A percentile compares a stretch with the other conserved stretches of the same genome.
Evolutionary conservation across 1,140 invertebrate species (phyloP).

Genomic region (Frieseomelitta varia): DNA sequence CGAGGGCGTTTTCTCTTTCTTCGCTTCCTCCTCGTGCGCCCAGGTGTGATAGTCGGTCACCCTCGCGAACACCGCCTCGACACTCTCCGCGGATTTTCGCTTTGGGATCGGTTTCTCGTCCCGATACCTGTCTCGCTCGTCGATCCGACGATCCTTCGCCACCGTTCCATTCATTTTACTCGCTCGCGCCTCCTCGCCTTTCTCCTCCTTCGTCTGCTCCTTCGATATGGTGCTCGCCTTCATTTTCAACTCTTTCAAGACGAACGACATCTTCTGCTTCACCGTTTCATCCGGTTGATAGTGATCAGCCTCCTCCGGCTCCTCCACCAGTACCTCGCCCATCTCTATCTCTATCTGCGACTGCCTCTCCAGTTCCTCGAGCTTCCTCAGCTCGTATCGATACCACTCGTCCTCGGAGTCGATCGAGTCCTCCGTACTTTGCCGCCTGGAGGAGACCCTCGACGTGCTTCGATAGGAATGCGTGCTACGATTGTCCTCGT

Average conservation of each 20-base stretch:
- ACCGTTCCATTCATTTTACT: conserved; percentile 72
- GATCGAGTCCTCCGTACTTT: conserved; percentile 96
- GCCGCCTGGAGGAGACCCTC: conserved; percentile 91
- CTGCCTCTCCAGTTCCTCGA: conserved; percentile 92
- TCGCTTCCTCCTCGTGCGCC: conserved; percentile 77
- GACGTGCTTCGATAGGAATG: conserved; percentile 93
- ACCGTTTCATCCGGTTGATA: conserved; percentile 87
- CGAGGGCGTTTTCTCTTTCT: conserved; percentile 82
- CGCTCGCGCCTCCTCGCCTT: conserved; percentile 62
- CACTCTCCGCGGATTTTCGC: conserved; percentile 76
- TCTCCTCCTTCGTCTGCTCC: conserved; percentile 63
- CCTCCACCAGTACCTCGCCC: conserved; percentile 84
- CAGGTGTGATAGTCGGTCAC: conserved; percentile 82
- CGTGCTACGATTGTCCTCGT: conserved; percentile 92
- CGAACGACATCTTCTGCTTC: conserved; percentile 90
- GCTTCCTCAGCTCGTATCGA: conserved; percentile 92
- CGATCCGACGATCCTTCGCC: conserved; percentile 67
- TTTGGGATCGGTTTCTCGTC: conserved; percentile 78
- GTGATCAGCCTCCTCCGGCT: conserved; percentile 82
- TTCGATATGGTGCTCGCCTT: conserved; percentile 83
- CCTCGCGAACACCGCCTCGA: conserved; percentile 80
- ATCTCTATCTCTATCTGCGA: conserved; percentile 86
- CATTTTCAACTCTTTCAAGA: conserved; percentile 87
- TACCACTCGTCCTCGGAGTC: conserved; percentile 97
- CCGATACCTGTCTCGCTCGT: conserved; percentile 67